phyloP scores from a whole-genome alignment of 35 echinoderm and acorn worm species.

The Apostichopus japonicus region DNA sequence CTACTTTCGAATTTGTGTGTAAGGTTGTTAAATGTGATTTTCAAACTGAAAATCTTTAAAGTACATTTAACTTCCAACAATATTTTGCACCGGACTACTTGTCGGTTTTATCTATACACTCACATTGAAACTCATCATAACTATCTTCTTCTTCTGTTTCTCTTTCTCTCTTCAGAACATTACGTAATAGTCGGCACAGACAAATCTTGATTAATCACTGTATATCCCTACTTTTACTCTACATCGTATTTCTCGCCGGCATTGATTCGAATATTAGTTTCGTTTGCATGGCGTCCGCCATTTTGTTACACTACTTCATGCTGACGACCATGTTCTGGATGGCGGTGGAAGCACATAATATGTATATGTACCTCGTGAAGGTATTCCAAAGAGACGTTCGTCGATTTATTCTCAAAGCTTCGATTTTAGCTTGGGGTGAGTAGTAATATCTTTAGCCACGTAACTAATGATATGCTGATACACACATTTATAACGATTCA shows the following conservation, averaged over 20 bases:
- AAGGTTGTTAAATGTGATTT: too few species aligned
- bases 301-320: slow-evolving; percentile 85
- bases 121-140: too few species aligned
- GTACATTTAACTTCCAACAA: too few species aligned
- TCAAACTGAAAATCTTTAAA: too few species aligned
- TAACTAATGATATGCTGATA: too few species aligned
- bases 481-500: too few species aligned
- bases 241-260: slow-evolving; percentile 75
- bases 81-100: too few species aligned
- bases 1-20: neutral
- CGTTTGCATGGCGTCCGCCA: slow-evolving; percentile 60
- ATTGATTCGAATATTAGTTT: slow-evolving; percentile 57
- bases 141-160: too few species aligned
- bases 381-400: slow-evolving; percentile 74
- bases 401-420: slow-evolving; percentile 82
- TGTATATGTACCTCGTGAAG: slow-evolving; percentile 81
- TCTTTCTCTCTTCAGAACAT: slow-evolving; percentile 42
- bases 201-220: slow-evolving; percentile 80
- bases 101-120: too few species aligned
- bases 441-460: neutral
- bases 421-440: slow-evolving; percentile 90
- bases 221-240: slow-evolving; percentile 72
- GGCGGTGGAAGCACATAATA: slow-evolving; percentile 85
- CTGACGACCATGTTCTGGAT: slow-evolving; percentile 85
- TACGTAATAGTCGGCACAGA: slow-evolving; percentile 76